Conservation (phyloP, 2,113 vertebrate genomes). For the Anarrhichthys ocellatus region DNA sequence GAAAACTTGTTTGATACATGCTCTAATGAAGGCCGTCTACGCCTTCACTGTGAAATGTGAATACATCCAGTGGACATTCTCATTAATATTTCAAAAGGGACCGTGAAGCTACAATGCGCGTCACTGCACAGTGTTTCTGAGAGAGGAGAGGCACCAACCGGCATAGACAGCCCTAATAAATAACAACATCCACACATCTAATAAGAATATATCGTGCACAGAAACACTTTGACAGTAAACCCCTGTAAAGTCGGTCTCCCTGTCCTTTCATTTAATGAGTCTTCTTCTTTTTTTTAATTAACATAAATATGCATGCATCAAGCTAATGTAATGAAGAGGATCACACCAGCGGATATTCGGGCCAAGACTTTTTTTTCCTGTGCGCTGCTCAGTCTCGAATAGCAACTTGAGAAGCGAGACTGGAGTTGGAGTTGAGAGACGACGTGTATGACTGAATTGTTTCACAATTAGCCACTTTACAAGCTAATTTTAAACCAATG, state of each 20-base stretch:
- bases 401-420: no score
- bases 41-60: slow-evolving; percentile 46
- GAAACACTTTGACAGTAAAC: not conserved
- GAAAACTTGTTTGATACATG: slow-evolving; percentile 34
- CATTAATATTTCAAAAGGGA: slow-evolving; percentile 65
- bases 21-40: slow-evolving; percentile 55
- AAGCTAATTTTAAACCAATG: no score
- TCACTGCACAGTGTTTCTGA: slow-evolving; percentile 6
- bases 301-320: not conserved
- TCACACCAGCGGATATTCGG: no score
- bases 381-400: no score
- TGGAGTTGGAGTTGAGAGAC: no score
- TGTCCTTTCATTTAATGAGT: not conserved
- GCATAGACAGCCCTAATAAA: not conserved
- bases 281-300: not conserved
- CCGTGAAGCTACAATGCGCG: not conserved
- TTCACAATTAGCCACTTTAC: no score
- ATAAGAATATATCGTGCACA: not conserved
- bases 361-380: no score
- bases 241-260: not conserved
- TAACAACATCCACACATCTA: not conserved
- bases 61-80: slow-evolving; percentile 45
- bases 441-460: no score
- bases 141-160: not conserved
- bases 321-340: no score